Base-by-base conservation (phyloP, 2,797 vertebrate species). In the Carapus acus region DNA sequence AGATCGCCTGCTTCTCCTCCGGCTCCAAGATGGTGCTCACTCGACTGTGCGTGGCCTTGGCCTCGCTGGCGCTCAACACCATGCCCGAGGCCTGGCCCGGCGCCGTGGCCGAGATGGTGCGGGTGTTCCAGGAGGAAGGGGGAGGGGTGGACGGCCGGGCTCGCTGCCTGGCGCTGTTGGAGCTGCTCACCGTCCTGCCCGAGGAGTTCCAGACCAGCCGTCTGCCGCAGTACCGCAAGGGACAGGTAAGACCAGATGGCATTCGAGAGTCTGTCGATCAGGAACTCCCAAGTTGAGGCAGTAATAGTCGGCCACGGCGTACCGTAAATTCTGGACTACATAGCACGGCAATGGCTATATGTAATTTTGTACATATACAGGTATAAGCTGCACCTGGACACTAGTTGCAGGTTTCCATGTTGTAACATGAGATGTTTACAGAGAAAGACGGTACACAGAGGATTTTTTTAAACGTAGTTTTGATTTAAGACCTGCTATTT, bases 171-270 rank as follows among this genome's bases (percentile, higher is more conserved):
- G 96, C 96, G 0, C 84, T 99, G 58, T 84, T 99, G 72, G 96
- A 99, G 82, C 88, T 99, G 64, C 90, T 99, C 68, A 99, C 96
- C 0, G 96, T 99, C 58, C 86, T 99, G 69, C 96, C 96, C 0
- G 96, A 99, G 87, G 96, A 99, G 84, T 97, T 98, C 67, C 96
- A 99, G 86, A 99, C 96, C 54, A 98, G 94, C 73, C 93, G 96
- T 9, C 89, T 99, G 46, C 94, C 96, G 0, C 96, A 96, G 79
- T 96, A 94, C 77, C 90, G 93, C 53, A 96, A 94, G 73, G 93
- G 94, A 55, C 92, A 94, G 88, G 96, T 99, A 33, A 55, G 21
- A n/a, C 22, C 13, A 44, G 29, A 38, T 23, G 7, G 41, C 21
- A 36, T 3, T 13, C 34, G 13, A 36, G 11, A 36, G 13, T 7